These are phyloP conservation scores for Margarornis squamiger DNA, from an alignment of 2,797 vertebrate species.

Conservation along the genomic window DNA sequence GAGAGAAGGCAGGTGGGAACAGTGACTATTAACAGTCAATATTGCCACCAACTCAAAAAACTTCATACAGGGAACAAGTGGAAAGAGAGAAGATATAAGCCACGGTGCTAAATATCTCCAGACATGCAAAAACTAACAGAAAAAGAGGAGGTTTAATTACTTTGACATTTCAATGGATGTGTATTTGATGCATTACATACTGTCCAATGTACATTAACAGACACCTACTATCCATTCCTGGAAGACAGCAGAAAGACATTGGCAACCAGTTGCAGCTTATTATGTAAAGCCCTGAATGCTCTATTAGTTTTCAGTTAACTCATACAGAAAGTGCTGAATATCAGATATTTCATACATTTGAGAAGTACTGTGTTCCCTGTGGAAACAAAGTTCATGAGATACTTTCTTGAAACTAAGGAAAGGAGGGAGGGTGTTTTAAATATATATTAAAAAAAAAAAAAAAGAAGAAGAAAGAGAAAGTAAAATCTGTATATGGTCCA, in stretches of 20 bases:
- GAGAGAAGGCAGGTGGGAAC: not conserved
- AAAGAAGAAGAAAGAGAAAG: not conserved
- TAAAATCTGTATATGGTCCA: not conserved
- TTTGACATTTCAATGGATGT: not conserved
- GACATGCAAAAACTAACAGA: not conserved
- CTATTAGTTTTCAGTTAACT: not conserved
- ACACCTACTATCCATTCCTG: not conserved
- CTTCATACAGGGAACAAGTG: not conserved
- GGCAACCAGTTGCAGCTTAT: not conserved
- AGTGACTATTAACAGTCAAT: not conserved
- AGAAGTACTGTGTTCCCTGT: not conserved
- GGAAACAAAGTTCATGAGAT: not conserved
- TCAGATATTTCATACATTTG: not conserved
- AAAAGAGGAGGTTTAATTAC: not conserved
- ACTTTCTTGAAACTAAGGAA: not conserved
- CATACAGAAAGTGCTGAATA: not conserved
- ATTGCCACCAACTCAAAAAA: not conserved
- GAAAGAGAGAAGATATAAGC: not conserved
- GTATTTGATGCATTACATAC: not conserved
- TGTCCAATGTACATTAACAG: not conserved
- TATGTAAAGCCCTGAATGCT: not conserved
- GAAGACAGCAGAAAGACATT: not conserved
- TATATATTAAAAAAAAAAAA: fast-evolving
- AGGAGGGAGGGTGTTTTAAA: not conserved
- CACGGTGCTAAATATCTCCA: not conserved